Evolutionary conservation across 2,888 invertebrate species (phyloP).

Genomic region (Corbicula japonica): DNA sequence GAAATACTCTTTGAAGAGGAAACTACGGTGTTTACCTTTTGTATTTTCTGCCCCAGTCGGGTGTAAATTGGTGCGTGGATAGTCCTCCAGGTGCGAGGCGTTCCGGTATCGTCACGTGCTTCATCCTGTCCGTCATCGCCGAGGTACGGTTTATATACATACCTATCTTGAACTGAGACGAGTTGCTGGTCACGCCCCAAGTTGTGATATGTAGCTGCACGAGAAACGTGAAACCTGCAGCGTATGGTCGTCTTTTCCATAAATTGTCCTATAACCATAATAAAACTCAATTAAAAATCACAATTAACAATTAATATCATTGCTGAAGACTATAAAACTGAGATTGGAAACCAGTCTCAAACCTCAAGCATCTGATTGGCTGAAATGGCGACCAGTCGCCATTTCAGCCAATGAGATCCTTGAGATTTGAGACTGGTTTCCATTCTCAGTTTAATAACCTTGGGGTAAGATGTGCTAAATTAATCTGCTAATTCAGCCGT

Average conservation of each 20-base stretch:
- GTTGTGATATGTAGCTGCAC: slow-evolving; percentile 58
- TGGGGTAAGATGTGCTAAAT: too few species aligned
- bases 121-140: slow-evolving; percentile 47
- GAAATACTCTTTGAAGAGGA: too few species aligned
- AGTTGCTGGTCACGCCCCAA: slow-evolving; percentile 45
- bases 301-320: too few species aligned
- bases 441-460: too few species aligned
- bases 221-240: slow-evolving; percentile 49
- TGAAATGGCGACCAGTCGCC: too few species aligned
- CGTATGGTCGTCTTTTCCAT: slow-evolving; percentile 35
- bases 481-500: too few species aligned
- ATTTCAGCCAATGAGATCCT: too few species aligned
- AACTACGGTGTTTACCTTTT: slow-evolving; percentile 38
- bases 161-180: slow-evolving; percentile 45
- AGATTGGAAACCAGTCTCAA: too few species aligned
- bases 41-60: slow-evolving; percentile 24
- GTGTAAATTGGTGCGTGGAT: slow-evolving; percentile 45
- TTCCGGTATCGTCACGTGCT: slow-evolving; percentile 49
- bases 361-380: too few species aligned
- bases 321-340: too few species aligned
- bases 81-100: slow-evolving; percentile 44
- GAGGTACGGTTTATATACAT: slow-evolving; percentile 49
- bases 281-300: too few species aligned
- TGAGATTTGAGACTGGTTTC: too few species aligned
- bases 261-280: slow-evolving; percentile 49